Conservation (phyloP, 2,888 invertebrate genomes). For the Volucella inanis region DNA sequence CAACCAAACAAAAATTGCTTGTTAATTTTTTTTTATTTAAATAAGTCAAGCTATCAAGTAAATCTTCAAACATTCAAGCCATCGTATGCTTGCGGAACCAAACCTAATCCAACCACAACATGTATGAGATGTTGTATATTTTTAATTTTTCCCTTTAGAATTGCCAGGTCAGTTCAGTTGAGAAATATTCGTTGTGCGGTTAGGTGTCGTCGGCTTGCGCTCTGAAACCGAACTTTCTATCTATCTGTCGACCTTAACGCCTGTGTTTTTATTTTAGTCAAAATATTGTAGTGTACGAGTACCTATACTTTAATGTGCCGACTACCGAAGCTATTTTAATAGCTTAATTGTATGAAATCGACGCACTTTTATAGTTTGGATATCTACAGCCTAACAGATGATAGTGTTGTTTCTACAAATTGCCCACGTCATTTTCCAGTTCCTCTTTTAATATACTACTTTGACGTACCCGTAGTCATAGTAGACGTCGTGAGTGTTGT, state of each 20-base stretch:
- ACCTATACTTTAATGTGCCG: conserved; percentile 29
- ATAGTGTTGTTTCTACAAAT: conserved; percentile 41
- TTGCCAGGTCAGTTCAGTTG: conserved; percentile 26
- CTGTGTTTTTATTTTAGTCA: conserved; percentile 5
- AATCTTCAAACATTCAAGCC: not conserved
- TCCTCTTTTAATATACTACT: conserved; percentile 1
- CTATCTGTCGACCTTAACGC: conserved; percentile 3
- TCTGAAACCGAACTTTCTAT: conserved; percentile 32
- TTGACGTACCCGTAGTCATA: conserved; percentile 40
- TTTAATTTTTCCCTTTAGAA: not conserved
- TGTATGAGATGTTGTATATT: conserved; percentile 24
- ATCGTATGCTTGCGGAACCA: not conserved
- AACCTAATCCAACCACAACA: conserved; percentile 9
- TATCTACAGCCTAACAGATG: conserved; percentile 34
- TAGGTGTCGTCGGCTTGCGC: conserved; percentile 18
- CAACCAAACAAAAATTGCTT: too few species aligned
- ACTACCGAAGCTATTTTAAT: conserved; percentile 48
- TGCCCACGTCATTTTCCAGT: conserved; percentile 53
- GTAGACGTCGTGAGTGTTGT: conserved; percentile 10
- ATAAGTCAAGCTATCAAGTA: too few species aligned
- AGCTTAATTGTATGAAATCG: conserved; percentile 51
- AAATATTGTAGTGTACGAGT: conserved; percentile 23
- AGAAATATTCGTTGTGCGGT: conserved; percentile 45
- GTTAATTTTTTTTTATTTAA: too few species aligned
- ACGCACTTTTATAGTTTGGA: not conserved